These are phyloP conservation scores for Nomada fabriciana DNA, from an alignment of 2,888 invertebrate species.

Conservation along the genomic window DNA sequence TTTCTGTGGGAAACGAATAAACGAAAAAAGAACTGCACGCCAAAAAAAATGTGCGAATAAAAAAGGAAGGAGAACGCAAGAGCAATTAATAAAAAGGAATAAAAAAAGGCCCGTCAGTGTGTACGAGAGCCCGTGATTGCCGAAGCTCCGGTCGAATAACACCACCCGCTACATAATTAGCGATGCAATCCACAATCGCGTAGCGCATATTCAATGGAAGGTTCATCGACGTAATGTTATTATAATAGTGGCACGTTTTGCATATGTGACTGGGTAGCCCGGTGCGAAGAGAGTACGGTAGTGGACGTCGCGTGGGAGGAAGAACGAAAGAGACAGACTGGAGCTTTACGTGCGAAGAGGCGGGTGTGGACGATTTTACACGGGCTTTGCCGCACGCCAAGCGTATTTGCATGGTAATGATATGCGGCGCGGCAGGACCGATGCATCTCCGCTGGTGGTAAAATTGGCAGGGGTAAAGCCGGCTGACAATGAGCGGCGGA, in stretches of 20 bases:
- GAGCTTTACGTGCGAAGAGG: neutral
- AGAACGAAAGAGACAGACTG: constrained; percentile 6
- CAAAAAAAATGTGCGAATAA: neutral
- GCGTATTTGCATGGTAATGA: constrained; percentile 82
- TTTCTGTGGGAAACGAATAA: neutral
- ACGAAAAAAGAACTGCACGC: neutral
- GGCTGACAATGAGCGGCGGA: neutral
- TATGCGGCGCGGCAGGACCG: constrained; percentile 76
- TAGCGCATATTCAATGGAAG: constrained; percentile 80
- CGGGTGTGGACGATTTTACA: constrained; percentile 61
- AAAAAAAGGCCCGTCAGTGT: too few species aligned
- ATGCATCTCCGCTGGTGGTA: constrained; percentile 50
- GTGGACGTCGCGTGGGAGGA: constrained; percentile 19
- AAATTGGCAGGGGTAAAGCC: constrained; percentile 7
- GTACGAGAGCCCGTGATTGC: constrained; percentile 9
- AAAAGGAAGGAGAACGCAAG: neutral
- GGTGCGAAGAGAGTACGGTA: constrained; percentile 8
- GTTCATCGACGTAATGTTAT: constrained; percentile 83
- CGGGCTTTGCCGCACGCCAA: constrained; percentile 72
- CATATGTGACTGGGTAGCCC: constrained; percentile 77
- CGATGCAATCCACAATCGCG: constrained; percentile 78
- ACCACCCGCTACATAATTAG: constrained; percentile 79
- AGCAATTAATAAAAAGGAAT: too few species aligned
- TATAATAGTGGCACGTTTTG: constrained; percentile 83
- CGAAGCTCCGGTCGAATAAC: constrained; percentile 55